Base-by-base conservation (phyloP, 1,140 invertebrate species). In the Neodiprion lecontei region DNA sequence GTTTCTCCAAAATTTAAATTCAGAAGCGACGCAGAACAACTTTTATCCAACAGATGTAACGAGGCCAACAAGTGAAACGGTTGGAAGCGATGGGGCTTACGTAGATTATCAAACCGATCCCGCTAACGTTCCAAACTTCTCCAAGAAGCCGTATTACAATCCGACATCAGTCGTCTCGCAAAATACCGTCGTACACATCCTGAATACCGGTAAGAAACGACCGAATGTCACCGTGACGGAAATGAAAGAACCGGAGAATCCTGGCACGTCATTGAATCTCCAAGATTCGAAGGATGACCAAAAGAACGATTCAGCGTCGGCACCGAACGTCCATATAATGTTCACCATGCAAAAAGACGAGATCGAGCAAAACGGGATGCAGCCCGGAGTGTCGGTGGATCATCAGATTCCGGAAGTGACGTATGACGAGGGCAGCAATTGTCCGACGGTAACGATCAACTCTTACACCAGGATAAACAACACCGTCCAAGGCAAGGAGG, bases 371-470 rank as follows among this genome's bases (percentile, higher is more conserved):
- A 7, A 79, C 7, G 70, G 73, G 0, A 48, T 75, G 9, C 49
- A 73, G 0, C 77, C 78, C 11, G 23, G 77, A 1, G 67, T 75
- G 50, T 75, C 68, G 49, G 12, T 74, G 0, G 50, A 14, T 9
- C 23, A 75, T 11, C 5, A 61, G n/a, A 14, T 49, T 10, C 40
- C 69, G 1, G 61, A 77, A 14, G 10, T 67, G 12, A 69, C 7
- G 0, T 74, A 65, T 5, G 75, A 80, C 4, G 40, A 74, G 1
- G 79, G 84, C 17, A 14, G 23, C 21, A 50, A 48, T 12, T 89
- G 88, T 69, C 88, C 88, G 1, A 88, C 86, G 0, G 88, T 89
- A 4, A 82, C 85, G 28, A 88, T 89, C 10, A 89, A 88, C 68
- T 84, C 86, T 0, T 84, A 86, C 9, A 88, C 88, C 0, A 81